These are phyloP conservation scores for Coregonus ussuriensis DNA, from an alignment of 2,797 vertebrate genomes.

Conservation along the genomic window DNA sequence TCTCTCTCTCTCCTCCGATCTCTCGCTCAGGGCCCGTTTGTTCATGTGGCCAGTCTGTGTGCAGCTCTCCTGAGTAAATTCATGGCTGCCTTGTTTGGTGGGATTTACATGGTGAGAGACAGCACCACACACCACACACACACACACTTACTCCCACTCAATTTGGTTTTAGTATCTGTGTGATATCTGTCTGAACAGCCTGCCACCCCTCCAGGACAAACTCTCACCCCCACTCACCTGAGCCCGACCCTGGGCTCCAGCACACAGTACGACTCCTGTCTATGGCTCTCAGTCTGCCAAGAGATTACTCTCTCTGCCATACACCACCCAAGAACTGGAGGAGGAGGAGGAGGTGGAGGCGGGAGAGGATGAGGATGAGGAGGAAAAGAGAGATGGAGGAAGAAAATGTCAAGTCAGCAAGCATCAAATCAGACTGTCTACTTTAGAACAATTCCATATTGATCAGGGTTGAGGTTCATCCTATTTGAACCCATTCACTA, in stretches of 20 bases:
- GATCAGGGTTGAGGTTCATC: neutral
- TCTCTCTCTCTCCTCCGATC: constrained; percentile 24
- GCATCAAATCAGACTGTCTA: neutral
- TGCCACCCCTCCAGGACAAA: constrained; percentile 45
- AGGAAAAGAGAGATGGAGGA: neutral
- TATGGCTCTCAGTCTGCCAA: neutral
- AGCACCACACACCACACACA: neutral
- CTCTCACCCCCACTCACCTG: constrained; percentile 64
- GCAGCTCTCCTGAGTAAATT: constrained; percentile 93
- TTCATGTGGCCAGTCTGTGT: constrained; percentile 95
- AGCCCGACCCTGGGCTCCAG: constrained; percentile 41
- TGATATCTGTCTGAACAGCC: constrained; percentile 21
- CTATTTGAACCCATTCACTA: neutral
- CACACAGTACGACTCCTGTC: constrained; percentile 29
- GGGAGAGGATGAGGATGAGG: neutral
- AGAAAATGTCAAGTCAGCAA: neutral
- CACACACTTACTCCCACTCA: neutral
- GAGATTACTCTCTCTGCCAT: constrained; percentile 22
- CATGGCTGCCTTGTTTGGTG: constrained; percentile 95
- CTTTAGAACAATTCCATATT: neutral
- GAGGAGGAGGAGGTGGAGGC: constrained; percentile 42
- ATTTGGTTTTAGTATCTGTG: constrained; percentile 1
- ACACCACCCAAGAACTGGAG: constrained; percentile 26
- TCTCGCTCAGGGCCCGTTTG: constrained; percentile 88
- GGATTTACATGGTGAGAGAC: constrained; percentile 88